Evolutionary conservation across 2,797 vertebrate genomes (phyloP), one percentile per base, ranked within the genome.

Genomic region (Ctenopoma multispine): DNA sequence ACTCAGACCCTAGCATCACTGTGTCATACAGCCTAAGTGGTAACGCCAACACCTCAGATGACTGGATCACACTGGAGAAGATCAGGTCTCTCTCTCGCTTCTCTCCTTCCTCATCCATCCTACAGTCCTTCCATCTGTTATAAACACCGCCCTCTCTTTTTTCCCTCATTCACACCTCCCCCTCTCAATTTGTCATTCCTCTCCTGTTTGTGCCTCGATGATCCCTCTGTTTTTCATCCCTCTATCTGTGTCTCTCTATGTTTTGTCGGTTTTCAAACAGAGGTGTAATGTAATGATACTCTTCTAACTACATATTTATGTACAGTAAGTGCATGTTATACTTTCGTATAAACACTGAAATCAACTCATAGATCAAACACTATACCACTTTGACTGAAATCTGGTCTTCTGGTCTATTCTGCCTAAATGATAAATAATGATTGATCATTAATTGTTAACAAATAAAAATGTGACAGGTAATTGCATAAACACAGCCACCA

Each of bases 1-100:
- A 97, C 85, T 96, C 97, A 46, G 98, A 99, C 89, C 97, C 98
- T 81, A 94, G 89, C 89, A 97, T 99, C 91, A 92, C 90, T 0
- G 96, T 99, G 75, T 97, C 96, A 41, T 99, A 95, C 84, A 94
- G 95, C 80, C 95, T 95, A 87, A 90, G 71, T 62, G 86, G 77
- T 41, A 90, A 76, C 65, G 24, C 40, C 79, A 97, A 96, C 89
- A 93, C 91, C 82, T 96, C 96, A 47, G 94, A 94, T 57, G 96
- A 96, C 84, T 99, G 98, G 97, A 96, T 94, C 90, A 94, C 95
- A 77, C 91, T 99, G 87, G 96, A 98, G 89, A 97, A 94, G 93
- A 98, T 99, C 93, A 97, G 96, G 97, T 99, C 88, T 80, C 63
- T 69, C 23, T 62, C 57, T 96, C 82, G 87, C 91, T 94, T 57